These are phyloP conservation scores for Drosophila diplacantha DNA, from an alignment of 2,888 invertebrate species.

Conservation along the genomic window DNA sequence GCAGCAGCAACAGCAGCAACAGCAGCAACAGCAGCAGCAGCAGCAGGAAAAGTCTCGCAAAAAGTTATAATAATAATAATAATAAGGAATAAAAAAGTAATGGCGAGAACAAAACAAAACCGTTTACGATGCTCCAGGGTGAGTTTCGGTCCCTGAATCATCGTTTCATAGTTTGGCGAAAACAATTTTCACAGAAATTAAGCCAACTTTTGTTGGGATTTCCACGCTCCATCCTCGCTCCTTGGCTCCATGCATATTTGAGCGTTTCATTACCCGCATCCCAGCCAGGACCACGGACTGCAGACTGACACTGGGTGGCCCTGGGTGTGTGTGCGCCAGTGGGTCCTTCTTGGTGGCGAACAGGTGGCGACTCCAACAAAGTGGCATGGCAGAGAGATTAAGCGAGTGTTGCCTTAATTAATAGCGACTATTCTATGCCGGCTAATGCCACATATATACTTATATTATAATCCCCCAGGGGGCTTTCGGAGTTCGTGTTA, in stretches of 20 bases:
- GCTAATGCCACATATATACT: background rate
- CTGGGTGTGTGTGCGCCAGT: background rate
- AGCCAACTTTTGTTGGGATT: constrained; percentile 13
- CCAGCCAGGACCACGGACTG: background rate
- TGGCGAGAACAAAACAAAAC: constrained; percentile 21
- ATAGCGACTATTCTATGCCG: background rate
- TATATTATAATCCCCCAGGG: background rate
- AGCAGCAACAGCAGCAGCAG: too few relatives aligned
- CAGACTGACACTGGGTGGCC: background rate
- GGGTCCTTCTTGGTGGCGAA: background rate
- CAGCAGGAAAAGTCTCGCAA: constrained; percentile 15
- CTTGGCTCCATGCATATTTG: constrained; percentile 25
- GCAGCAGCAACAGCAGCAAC: constrained; percentile 8
- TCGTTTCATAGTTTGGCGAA: constrained; percentile 41
- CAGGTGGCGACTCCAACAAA: constrained; percentile 1
- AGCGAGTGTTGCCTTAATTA: constrained; percentile 6
- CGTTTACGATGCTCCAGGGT: constrained; percentile 20
- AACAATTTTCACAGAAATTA: constrained; percentile 39
- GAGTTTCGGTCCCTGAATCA: constrained; percentile 16
- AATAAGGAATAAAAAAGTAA: constrained; percentile 15
- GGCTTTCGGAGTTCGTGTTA: background rate
- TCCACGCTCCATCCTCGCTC: background rate
- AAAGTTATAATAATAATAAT: constrained; percentile 52
- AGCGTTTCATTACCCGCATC: constrained; percentile 22
- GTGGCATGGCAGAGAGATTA: constrained; percentile 5